phyloP scores from a whole-genome alignment of 53 echinoderm and acorn worm species.

The Actinopyga echinites region DNA sequence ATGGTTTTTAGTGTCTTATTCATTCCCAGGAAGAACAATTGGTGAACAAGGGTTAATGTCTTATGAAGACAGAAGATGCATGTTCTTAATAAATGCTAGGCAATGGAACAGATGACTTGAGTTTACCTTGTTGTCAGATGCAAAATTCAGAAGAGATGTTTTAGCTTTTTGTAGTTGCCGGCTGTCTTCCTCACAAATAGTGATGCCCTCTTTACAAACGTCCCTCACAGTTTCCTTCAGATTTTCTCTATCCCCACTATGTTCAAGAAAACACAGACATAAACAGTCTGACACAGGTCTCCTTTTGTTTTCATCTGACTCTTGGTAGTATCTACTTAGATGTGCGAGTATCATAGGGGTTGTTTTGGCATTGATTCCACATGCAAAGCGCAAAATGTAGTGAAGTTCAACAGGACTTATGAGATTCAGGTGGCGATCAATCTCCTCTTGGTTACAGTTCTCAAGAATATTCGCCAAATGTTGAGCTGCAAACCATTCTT shows the following conservation, averaged over 20 bases:
- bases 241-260: background rate
- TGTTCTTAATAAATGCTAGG: too few relatives aligned
- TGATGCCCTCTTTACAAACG: slow-evolving; percentile 2
- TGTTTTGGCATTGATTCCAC: background rate
- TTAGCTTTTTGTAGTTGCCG: background rate
- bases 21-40: too few relatives aligned
- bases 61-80: too few relatives aligned
- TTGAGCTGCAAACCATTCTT: slow-evolving; percentile 7
- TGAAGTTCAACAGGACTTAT: background rate
- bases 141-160: background rate
- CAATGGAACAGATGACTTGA: too few relatives aligned
- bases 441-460: too few relatives aligned
- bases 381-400: background rate
- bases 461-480: background rate
- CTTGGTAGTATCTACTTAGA: background rate
- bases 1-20: too few relatives aligned
- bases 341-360: background rate
- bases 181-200: slow-evolving; percentile 7
- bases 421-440: background rate
- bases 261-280: background rate
- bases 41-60: too few relatives aligned
- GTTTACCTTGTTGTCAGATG: background rate
- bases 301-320: background rate
- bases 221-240: slow-evolving; percentile 15
- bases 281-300: background rate